Percentiles rank a stretch among this genome's conserved stretches.
Evolutionary conservation across 1,140 invertebrate species (phyloP).

Genomic region (Neocloeon triangulifer): DNA sequence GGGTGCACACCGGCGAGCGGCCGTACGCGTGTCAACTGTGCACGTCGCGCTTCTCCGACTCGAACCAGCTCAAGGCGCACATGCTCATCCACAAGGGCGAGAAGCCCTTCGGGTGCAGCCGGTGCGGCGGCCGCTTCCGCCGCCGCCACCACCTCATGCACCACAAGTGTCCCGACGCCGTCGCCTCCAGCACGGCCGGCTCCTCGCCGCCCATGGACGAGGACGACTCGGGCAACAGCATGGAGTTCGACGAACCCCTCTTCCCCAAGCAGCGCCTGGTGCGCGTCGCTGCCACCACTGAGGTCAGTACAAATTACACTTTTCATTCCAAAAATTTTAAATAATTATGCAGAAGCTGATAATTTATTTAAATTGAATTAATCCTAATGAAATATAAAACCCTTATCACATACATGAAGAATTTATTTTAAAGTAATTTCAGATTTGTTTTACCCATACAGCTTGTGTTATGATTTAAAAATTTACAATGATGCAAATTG

Average conservation of each 20-base stretch:
- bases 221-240: slow-evolving; percentile 10
- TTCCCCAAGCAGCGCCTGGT: slow-evolving; percentile 7
- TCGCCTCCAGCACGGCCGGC: neutral
- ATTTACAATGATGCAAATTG: too few species aligned
- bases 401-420: too few species aligned
- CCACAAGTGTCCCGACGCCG: slow-evolving; percentile 45
- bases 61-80: slow-evolving; percentile 83
- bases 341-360: too few species aligned
- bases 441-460: too few species aligned
- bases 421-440: too few species aligned
- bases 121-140: slow-evolving; percentile 52
- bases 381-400: too few species aligned
- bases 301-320: slow-evolving; percentile 11
- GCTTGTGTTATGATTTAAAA: too few species aligned
- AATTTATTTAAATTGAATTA: too few species aligned
- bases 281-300: slow-evolving; percentile 9
- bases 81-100: slow-evolving; percentile 71
- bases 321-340: too few species aligned
- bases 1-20: slow-evolving; percentile 87
- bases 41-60: slow-evolving; percentile 73
- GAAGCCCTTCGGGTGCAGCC: slow-evolving; percentile 61
- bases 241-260: slow-evolving; percentile 11
- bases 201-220: neutral
- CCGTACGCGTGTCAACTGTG: slow-evolving; percentile 84
- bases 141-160: slow-evolving; percentile 62